Base-by-base conservation (phyloP, 2,888 invertebrate genomes). In the Dryococelus australis region DNA sequence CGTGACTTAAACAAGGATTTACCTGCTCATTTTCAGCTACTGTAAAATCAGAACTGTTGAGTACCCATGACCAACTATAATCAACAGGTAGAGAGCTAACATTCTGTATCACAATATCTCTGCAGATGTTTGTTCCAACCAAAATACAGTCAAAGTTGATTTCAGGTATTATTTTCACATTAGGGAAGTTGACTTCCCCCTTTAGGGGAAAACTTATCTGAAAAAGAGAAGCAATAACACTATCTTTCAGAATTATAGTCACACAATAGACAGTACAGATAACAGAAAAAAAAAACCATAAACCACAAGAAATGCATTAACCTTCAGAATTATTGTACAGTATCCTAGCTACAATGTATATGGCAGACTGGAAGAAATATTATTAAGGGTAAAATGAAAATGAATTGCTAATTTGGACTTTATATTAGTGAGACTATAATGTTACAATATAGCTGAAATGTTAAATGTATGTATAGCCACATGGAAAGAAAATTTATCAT, bases 131-230 rank as follows among this genome's bases (percentile, higher is more conserved):
- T 1, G 93, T 93, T 86, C 93, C 93, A 88, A 93, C 91, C 51
- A 93, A 91, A 89, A 95, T 92, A 90, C 95, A 95, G 85, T 94
- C 94, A 91, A 96, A 96, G 91, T 95, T 94, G 6, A 96, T 91
- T 24, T 93, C 93, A 81, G 95, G 93, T 88, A 93, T 91, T 87
- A 96, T 92, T 80, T 93, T 92, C 85, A 96, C 91, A 90, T 96
- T 95, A 0, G 96, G 96, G 91, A 94, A 96, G 92, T 95, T 95
- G 0, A 96, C 94, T 91, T 94, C 94, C 53, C 95, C 96, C 84
- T 92, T 92, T 83, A 96, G 91, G 89, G 93, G 93, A 85, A 96
- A 93, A 88, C 93, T 93, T 90, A 96, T 95, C 96, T 96, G 90
- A 88, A 93, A 91, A 79, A 85, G n/a, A 78, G 43, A 51, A 85